Evolutionary conservation across 2,888 invertebrate genomes (phyloP).

Genomic region (Cheilosia scutellata): DNA sequence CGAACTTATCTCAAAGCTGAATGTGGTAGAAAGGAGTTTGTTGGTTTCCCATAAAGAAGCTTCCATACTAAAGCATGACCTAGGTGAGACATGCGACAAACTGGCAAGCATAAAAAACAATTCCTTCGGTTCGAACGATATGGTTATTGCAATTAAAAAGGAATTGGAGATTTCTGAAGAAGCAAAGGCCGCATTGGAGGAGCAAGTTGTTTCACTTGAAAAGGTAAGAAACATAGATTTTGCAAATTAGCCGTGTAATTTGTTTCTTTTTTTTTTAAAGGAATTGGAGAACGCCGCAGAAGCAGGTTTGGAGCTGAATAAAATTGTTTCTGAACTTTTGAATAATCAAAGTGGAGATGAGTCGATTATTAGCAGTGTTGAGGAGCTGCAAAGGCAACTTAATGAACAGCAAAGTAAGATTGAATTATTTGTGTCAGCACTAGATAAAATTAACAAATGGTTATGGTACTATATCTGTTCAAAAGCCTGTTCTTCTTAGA

Average conservation of each 20-base stretch:
- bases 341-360: slow-evolving; percentile 88
- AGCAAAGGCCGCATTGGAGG: slow-evolving; percentile 86
- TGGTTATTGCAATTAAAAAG: slow-evolving; percentile 88
- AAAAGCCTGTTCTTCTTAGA: no score
- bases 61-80: slow-evolving; percentile 87
- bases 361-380: slow-evolving; percentile 87
- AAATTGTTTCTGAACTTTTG: slow-evolving; percentile 88
- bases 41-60: slow-evolving; percentile 87
- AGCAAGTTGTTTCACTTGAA: slow-evolving; percentile 88
- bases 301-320: slow-evolving; percentile 90
- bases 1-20: slow-evolving; percentile 88
- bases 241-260: not conserved
- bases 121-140: slow-evolving; percentile 90
- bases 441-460: no score
- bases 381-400: slow-evolving; percentile 88
- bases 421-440: not conserved
- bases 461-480: no score
- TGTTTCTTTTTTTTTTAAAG: slow-evolving; percentile 77
- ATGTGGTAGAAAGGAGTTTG: slow-evolving; percentile 87
- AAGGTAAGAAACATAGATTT: slow-evolving; percentile 83
- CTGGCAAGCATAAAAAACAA: slow-evolving; percentile 88
- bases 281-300: slow-evolving; percentile 92
- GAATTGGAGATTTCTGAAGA: slow-evolving; percentile 86
- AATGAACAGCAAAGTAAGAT: slow-evolving; percentile 87
- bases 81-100: slow-evolving; percentile 86